These are phyloP conservation scores for Trissoscelio sp. DNA, from an alignment of 2,888 invertebrate species.

Conservation along the genomic window DNA sequence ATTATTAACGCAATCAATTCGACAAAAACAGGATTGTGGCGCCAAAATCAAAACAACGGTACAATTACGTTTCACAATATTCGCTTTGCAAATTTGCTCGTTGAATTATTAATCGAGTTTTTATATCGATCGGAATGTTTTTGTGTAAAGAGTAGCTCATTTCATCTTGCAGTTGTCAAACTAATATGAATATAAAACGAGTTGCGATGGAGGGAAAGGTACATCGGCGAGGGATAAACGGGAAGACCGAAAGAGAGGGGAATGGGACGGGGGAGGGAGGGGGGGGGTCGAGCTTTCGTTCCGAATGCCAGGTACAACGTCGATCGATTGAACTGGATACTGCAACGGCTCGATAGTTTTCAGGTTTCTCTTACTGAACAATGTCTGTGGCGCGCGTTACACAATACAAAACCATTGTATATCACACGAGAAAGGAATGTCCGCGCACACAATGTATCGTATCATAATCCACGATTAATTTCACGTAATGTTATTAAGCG, in stretches of 20 bases:
- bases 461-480: conserved; percentile 41
- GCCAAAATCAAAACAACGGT: neutral
- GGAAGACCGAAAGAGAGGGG: too few relatives aligned
- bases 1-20: too few relatives aligned
- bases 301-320: conserved; percentile 45
- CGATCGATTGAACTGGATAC: conserved; percentile 57
- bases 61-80: neutral
- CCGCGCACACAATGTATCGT: conserved; percentile 15
- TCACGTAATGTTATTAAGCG: conserved; percentile 19
- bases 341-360: conserved; percentile 54
- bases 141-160: conserved; percentile 3
- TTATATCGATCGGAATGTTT: conserved; percentile 27
- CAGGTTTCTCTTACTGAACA: conserved; percentile 62
- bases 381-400: conserved; percentile 43
- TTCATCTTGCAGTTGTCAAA: conserved; percentile 30
- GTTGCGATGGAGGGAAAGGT: neutral
- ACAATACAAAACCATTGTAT: conserved; percentile 47
- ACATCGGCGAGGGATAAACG: neutral
- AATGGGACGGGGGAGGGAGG: neutral
- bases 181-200: conserved; percentile 40
- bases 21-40: neutral
- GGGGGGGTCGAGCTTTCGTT: conserved; percentile 32
- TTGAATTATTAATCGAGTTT: conserved; percentile 28
- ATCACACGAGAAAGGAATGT: conserved; percentile 43
- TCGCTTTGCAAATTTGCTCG: too few relatives aligned